Percentiles rank a stretch among this genome's conserved stretches.
Evolutionary conservation across 2,113 vertebrate species (phyloP).

Genomic region (Anoplopoma fimbria): DNA sequence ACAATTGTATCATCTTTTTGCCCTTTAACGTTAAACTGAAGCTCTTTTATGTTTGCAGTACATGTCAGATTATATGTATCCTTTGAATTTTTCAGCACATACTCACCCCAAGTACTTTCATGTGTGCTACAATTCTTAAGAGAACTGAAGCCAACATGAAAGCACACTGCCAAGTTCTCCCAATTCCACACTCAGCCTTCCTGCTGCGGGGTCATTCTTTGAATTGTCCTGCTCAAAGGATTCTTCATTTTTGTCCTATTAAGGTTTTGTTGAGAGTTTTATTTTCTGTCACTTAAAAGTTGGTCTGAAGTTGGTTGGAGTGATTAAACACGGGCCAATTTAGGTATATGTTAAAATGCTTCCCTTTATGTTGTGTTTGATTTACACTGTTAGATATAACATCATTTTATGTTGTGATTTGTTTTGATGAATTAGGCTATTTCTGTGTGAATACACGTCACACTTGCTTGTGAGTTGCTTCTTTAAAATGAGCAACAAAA

Average conservation of each 20-base stretch:
- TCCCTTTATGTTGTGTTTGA: background rate
- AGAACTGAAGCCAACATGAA: constrained; percentile 17
- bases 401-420: background rate
- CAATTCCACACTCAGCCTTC: background rate
- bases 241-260: constrained; percentile 21
- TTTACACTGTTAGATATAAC: background rate
- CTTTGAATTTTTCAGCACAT: background rate
- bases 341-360: background rate
- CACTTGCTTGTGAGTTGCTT: background rate
- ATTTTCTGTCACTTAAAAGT: background rate
- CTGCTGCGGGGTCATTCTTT: constrained; percentile 15
- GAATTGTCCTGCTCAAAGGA: constrained; percentile 11
- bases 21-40: background rate
- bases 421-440: background rate
- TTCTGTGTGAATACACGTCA: background rate
- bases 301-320: background rate
- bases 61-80: background rate
- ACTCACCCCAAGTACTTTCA: constrained; percentile 23
- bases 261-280: constrained; percentile 8
- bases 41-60: constrained; percentile 15
- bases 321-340: background rate
- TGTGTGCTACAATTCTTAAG: constrained; percentile 15
- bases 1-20: background rate
- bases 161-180: constrained; percentile 7
- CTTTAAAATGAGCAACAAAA: background rate